These are phyloP conservation scores for Heliocidaris erythrogramma DNA, from an alignment of 35 echinoderm and acorn worm genomes.

Conservation along the genomic window DNA sequence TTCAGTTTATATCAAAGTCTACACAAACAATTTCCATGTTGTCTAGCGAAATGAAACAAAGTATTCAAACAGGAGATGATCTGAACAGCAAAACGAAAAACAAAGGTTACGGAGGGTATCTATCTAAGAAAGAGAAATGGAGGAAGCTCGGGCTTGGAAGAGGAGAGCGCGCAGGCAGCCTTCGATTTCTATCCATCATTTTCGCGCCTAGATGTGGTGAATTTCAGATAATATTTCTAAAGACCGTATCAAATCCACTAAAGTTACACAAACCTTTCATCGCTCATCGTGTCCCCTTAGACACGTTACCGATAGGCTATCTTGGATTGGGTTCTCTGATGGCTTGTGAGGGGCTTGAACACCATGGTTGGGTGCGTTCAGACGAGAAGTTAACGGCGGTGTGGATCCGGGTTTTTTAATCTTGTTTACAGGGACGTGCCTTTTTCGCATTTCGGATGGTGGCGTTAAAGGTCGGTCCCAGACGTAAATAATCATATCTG, in stretches of 20 bases:
- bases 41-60: no score
- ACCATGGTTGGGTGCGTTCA: neutral
- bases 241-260: neutral
- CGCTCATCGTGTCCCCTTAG: neutral
- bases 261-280: neutral
- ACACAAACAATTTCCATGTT: no score
- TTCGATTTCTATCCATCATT: slow-evolving; percentile 7
- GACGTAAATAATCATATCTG: no score
- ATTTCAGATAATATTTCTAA: slow-evolving; percentile 15
- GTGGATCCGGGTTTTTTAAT: neutral
- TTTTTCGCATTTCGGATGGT: no score
- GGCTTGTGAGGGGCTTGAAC: neutral
- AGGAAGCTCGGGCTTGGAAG: neutral
- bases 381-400: neutral
- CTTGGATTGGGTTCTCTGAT: neutral
- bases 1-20: no score
- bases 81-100: neutral
- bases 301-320: neutral
- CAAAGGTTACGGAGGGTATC: neutral
- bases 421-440: neutral
- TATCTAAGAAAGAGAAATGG: neutral
- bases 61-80: neutral
- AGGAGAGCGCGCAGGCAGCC: neutral
- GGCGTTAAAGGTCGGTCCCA: no score
- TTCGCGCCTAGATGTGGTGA: slow-evolving; percentile 19